Percentiles rank a stretch among this genome's conserved stretches.
phyloP scores from a whole-genome alignment of 2,888 invertebrate genomes.

The Agrenia bidenticulata region DNA sequence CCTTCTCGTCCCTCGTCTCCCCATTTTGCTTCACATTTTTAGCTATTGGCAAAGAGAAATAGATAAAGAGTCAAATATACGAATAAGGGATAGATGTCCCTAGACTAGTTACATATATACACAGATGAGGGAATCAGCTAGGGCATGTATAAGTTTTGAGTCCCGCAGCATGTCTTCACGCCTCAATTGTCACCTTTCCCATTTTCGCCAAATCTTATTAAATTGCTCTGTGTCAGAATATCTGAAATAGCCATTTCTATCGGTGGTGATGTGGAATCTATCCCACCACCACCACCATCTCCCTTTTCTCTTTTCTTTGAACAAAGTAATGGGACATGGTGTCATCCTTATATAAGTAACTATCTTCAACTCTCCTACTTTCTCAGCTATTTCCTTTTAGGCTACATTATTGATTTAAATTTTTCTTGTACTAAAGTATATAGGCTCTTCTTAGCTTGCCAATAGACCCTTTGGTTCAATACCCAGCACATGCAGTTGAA shows the following conservation, averaged over 20 bases:
- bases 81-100: slow-evolving; percentile 4
- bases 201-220: slow-evolving; percentile 55
- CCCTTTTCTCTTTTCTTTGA: background rate
- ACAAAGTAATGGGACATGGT: too few relatives aligned
- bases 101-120: background rate
- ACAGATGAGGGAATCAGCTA: slow-evolving; percentile 5
- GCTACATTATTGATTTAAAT: too few relatives aligned
- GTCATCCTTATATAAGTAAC: slow-evolving; percentile 3
- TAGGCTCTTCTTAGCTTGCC: too few relatives aligned
- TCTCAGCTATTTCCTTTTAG: too few relatives aligned
- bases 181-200: slow-evolving; percentile 54
- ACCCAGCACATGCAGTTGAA: too few relatives aligned
- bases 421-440: too few relatives aligned
- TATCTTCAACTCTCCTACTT: too few relatives aligned
- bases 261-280: slow-evolving; percentile 45
- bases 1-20: slow-evolving; percentile 25
- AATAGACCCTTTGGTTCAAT: too few relatives aligned
- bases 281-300: slow-evolving; percentile 27
- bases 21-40: slow-evolving; percentile 22
- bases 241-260: slow-evolving; percentile 54
- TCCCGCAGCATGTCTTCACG: slow-evolving; percentile 52
- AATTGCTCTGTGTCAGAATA: slow-evolving; percentile 54
- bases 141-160: slow-evolving; percentile 44
- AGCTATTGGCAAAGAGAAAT: slow-evolving; percentile 11
- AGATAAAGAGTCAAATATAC: slow-evolving; percentile 2